Percentiles rank a stretch among this genome's conserved stretches.
Evolutionary conservation across 2,113 vertebrate species (phyloP).

Genomic region (Heptranchias perlo): DNA sequence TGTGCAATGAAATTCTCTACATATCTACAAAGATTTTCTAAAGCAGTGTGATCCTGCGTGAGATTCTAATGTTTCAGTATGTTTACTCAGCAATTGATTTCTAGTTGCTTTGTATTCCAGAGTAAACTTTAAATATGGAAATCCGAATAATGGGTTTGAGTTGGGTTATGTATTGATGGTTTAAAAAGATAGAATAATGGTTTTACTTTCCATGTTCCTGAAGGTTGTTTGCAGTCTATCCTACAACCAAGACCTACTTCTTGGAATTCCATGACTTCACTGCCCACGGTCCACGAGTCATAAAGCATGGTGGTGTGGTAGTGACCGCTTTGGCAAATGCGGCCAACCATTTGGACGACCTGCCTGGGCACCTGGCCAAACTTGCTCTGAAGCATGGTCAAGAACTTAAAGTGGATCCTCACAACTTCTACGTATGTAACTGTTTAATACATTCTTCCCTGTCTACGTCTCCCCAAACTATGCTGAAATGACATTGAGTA

Average conservation of each 20-base stretch:
- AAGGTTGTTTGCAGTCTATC: constrained; percentile 59
- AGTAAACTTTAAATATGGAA: background rate
- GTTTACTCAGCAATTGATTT: background rate
- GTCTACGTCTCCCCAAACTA: background rate
- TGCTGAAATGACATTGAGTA: background rate
- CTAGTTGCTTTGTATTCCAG: background rate
- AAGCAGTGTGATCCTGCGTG: background rate
- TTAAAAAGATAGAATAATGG: background rate
- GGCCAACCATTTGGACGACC: constrained; percentile 55
- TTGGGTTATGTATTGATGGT: background rate
- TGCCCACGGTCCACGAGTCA: constrained; percentile 52
- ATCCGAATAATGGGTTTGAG: background rate
- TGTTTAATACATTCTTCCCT: background rate
- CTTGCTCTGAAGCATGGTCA: constrained; percentile 75
- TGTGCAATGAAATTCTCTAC: background rate
- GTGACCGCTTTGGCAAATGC: constrained; percentile 56
- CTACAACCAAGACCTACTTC: constrained; percentile 73
- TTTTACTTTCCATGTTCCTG: background rate
- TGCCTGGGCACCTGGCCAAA: constrained; percentile 47
- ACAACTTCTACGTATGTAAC: constrained; percentile 75
- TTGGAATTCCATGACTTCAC: constrained; percentile 58
- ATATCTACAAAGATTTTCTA: background rate
- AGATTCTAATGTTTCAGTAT: background rate
- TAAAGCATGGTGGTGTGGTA: constrained; percentile 60
- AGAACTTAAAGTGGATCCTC: constrained; percentile 71